Base-by-base conservation (phyloP, 2,888 invertebrate genomes). In the Clivina fossor region DNA sequence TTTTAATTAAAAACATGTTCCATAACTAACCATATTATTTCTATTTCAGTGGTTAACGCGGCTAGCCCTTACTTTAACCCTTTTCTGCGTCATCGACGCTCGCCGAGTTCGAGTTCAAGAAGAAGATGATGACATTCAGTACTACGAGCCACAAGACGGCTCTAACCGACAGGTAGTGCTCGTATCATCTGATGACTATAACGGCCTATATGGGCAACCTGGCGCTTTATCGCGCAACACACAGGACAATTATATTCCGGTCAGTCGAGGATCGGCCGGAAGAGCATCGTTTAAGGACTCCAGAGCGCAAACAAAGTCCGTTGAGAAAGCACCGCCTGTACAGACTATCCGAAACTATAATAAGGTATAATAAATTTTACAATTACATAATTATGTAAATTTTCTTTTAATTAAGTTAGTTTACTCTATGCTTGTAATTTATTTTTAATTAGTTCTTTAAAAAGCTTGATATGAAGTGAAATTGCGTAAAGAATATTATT, bases 281-380 rank as follows among this genome's bases (percentile, higher is more conserved):
- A 57, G 65, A 62, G n/a, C 22, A 11, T 47, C 33, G 15, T 35
- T 26, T 16, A 48, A 48, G 33, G 51, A 51, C 13, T 2, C 33
- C 7, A 38, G 51, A 7, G 13, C 13, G 8, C 4, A 79, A 46
- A 75, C 76, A 5, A 83, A 82, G 67, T 84, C 86, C 61, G 62
- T 75, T 0, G 73, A 78, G 16, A 86, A 83, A 69, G 78, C 83
- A 43, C 86, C 88, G 2, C 88, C 88, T 0, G 88, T 90, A 1
- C 88, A 89, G 74, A 90, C 90, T 11, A 86, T 89, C 64, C 78
- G 88, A 57, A 90, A 90, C 69, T 90, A 89, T 73, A 90, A 88
- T 68, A 88, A 90, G 76, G 80, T 83, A 16, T 2, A 32, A 1
- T 2, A 1, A 20, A 35, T 35, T 4, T 11, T 9, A 8, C 11